Conservation (phyloP, 2,113 vertebrate genomes). For the Mesoclemmys tuberculata region DNA sequence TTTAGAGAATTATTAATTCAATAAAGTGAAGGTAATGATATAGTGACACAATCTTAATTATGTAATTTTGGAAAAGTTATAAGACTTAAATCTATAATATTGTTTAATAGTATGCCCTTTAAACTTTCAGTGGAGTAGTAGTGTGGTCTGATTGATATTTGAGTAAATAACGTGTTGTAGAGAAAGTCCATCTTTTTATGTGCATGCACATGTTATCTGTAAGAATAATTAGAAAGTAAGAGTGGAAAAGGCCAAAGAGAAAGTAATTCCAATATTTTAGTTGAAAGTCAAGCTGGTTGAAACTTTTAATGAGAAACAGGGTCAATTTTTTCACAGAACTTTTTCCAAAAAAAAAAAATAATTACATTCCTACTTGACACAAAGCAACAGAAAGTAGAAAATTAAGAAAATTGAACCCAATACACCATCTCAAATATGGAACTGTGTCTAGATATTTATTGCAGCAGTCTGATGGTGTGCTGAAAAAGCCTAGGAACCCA, state of each 20-base stretch:
- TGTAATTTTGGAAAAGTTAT: background rate
- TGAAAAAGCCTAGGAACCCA: background rate
- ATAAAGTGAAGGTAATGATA: background rate
- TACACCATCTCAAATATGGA: background rate
- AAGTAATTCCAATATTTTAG: background rate
- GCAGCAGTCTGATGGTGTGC: fast-evolving
- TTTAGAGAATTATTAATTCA: background rate
- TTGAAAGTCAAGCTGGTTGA: background rate
- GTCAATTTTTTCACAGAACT: conserved; percentile 12
- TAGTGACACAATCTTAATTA: background rate
- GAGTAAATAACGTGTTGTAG: background rate
- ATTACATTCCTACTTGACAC: background rate
- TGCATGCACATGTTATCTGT: background rate
- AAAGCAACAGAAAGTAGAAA: background rate
- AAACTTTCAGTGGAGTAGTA: background rate
- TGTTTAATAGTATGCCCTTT: background rate
- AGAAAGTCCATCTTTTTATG: background rate
- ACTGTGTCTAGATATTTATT: background rate
- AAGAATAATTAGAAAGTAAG: background rate
- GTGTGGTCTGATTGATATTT: background rate
- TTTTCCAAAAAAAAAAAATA: background rate
- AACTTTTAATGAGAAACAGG: background rate
- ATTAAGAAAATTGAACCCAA: background rate
- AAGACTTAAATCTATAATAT: background rate
- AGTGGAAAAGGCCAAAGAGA: background rate